phyloP scores from a whole-genome alignment of 1,140 invertebrate species.

The Bradynema listronoti region DNA sequence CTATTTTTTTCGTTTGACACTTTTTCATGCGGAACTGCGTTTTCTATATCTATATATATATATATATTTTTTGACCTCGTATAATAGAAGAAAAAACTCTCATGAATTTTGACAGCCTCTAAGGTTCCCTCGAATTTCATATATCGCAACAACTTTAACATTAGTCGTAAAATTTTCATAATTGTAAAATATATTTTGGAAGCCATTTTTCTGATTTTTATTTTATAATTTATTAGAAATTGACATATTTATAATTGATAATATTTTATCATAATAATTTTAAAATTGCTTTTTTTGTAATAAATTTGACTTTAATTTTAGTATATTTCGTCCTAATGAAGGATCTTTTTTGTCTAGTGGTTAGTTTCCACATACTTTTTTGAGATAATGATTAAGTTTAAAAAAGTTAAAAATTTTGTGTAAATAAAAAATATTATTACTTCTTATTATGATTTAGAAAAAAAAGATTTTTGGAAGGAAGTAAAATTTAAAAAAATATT shows the following conservation, averaged over 20 bases:
- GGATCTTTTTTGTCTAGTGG: slow-evolving; percentile 25
- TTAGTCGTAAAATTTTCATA: slow-evolving; percentile 5
- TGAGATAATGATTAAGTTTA: not conserved
- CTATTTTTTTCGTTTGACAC: too few relatives aligned
- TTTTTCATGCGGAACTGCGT: too few relatives aligned
- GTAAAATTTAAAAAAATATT: not conserved
- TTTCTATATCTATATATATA: too few relatives aligned
- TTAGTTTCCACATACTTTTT: slow-evolving; percentile 3
- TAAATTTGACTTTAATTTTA: too few relatives aligned
- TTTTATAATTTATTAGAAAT: too few relatives aligned
- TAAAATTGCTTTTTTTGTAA: too few relatives aligned
- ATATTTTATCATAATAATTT: too few relatives aligned
- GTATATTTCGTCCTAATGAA: too few relatives aligned
- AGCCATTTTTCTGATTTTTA: not conserved
- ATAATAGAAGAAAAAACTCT: not conserved
- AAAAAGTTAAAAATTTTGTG: not conserved
- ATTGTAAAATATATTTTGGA: not conserved
- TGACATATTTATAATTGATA: too few relatives aligned
- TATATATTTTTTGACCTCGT: too few relatives aligned
- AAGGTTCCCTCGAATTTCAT: slow-evolving; percentile 1
- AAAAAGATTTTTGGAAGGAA: not conserved
- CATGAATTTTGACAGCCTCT: not conserved
- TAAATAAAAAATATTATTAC: not conserved
- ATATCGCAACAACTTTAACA: not conserved
- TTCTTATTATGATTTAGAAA: not conserved